These are phyloP conservation scores for Andricus quercusramuli DNA, from an alignment of 2,888 invertebrate genomes.

Conservation along the genomic window DNA sequence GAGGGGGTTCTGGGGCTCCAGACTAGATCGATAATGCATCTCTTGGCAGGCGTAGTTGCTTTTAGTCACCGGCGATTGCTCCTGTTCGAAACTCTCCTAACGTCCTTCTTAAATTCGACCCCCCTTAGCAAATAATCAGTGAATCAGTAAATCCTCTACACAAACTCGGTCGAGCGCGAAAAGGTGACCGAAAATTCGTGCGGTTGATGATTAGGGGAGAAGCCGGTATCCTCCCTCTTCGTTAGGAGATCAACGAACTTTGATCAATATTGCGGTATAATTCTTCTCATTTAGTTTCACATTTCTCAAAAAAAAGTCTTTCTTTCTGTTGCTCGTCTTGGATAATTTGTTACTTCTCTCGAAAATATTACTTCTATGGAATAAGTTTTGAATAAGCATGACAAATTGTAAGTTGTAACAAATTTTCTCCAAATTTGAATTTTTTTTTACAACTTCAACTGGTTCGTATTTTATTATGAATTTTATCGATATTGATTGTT, in stretches of 20 bases:
- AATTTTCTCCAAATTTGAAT: background rate
- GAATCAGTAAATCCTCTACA: background rate
- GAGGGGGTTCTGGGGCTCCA: slow-evolving; percentile 64
- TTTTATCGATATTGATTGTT: slow-evolving; percentile 17
- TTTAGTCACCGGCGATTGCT: slow-evolving; percentile 66
- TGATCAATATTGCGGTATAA: slow-evolving; percentile 26
- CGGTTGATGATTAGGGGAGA: background rate
- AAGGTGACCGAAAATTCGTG: slow-evolving; percentile 4
- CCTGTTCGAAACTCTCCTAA: slow-evolving; percentile 44
- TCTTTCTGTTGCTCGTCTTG: background rate
- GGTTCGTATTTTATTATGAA: background rate
- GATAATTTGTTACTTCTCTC: background rate
- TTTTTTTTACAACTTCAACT: background rate
- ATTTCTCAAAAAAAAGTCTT: background rate
- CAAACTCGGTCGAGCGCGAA: background rate
- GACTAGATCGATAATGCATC: slow-evolving; percentile 76
- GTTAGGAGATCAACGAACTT: slow-evolving; percentile 28
- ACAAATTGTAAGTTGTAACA: background rate
- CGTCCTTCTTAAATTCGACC: slow-evolving; percentile 4
- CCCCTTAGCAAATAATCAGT: background rate
- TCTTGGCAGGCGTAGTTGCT: slow-evolving; percentile 70
- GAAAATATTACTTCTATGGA: background rate
- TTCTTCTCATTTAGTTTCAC: background rate
- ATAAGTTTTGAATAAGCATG: background rate
- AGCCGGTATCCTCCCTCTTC: slow-evolving; percentile 28